Evolutionary conservation across 1,140 invertebrate genomes (phyloP), one percentile per base, ranked within the genome.

Genomic region (Drosophila oshimai): DNA sequence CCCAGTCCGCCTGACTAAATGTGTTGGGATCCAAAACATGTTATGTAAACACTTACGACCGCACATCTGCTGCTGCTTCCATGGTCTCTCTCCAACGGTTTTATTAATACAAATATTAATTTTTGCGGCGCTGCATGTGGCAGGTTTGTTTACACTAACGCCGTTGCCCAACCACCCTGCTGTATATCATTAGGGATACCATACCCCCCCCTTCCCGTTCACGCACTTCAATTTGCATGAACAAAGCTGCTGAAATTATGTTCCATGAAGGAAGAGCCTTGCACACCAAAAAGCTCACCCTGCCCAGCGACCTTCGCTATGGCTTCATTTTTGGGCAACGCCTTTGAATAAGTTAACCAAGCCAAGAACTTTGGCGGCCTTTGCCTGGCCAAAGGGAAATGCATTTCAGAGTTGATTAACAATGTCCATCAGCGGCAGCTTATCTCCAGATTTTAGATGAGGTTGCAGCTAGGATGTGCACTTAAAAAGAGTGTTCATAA

Each of bases 71-170:
- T 64, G 72, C 50, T 41, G 15, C 31, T 33, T 31, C 10, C n/a
- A n/a, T n/a, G n/a, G n/a, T 39, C 45, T 34, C 55, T 31, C 57
- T 34, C 51, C 33, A n/a, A 50, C 28, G 72, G 76, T 77, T 86
- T 86, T 86, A 86, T 86, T 86, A 86, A 86, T 84, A 86, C 81
- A 86, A 86, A 86, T 86, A 86, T 86, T 86, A 86, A 86, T 86
- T 86, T 88, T 86, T 86, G 81, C 64, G 83, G 76, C 76, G 50
- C 81, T 86, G 76, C 76, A 86, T 86, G 81, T 74, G 75, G 76
- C 76, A 70, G 76, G 71, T 62, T 65, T 86, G 81, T 87, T 87
- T 86, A 86, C 83, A 87, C 46, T 87, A 77, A 81, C 76, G 73
- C 76, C 83, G 60, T 69, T 49, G 76, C 44, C 51, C 9, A 49